Percentiles rank a stretch among this genome's conserved stretches.
phyloP scores from a whole-genome alignment of 2,888 invertebrate species.

The Scaptomyza caliginosa region DNA sequence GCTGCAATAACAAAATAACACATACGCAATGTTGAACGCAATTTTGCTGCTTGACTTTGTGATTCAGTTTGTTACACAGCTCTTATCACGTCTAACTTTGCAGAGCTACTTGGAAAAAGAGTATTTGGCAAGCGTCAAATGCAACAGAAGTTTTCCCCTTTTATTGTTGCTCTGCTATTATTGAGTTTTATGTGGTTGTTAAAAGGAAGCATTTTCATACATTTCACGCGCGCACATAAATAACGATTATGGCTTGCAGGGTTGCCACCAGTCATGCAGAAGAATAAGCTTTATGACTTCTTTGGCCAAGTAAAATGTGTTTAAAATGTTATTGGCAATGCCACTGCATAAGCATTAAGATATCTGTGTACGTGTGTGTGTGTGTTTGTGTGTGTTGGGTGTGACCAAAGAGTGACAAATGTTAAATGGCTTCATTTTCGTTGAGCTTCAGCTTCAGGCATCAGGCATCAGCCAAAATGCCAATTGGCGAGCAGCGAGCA shows the following conservation, averaged over 20 bases:
- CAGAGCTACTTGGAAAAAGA: background rate
- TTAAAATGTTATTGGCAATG: constrained; percentile 32
- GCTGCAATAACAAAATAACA: constrained; percentile 36
- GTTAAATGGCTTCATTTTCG: constrained; percentile 71
- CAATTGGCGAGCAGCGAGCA: constrained; percentile 60
- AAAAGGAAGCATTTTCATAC: constrained; percentile 70
- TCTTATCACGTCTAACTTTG: background rate
- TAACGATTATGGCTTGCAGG: constrained; percentile 64
- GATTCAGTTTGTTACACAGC: background rate
- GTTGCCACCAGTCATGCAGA: constrained; percentile 44
- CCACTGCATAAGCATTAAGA: constrained; percentile 45
- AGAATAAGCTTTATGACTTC: constrained; percentile 53
- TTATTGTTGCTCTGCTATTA: background rate
- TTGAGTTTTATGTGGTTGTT: constrained; percentile 64
- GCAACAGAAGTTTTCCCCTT: background rate
- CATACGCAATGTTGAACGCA: constrained; percentile 52
- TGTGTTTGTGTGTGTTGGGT: constrained; percentile 19
- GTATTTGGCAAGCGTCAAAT: background rate
- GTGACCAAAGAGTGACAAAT: constrained; percentile 31
- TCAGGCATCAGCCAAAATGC: constrained; percentile 48
- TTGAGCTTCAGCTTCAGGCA: background rate
- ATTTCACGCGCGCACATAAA: constrained; percentile 76
- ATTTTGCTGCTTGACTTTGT: background rate
- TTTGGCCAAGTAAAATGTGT: constrained; percentile 65
- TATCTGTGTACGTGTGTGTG: constrained; percentile 17